Conservation (phyloP, 2,113 vertebrate genomes). For the Colossoma macropomum region DNA sequence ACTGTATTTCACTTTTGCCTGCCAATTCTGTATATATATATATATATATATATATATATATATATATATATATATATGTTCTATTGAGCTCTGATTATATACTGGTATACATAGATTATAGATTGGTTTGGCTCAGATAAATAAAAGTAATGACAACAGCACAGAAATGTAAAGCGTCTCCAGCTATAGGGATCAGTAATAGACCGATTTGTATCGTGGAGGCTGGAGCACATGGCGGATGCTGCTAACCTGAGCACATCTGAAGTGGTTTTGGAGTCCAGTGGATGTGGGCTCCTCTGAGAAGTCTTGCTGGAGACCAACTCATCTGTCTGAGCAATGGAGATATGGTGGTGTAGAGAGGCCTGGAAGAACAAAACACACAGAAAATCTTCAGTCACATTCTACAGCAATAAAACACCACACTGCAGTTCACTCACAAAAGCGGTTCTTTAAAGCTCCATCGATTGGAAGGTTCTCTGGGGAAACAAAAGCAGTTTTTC, state of each 20-base stretch:
- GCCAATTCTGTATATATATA: too few relatives aligned
- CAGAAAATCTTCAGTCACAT: background rate
- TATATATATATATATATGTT: too few relatives aligned
- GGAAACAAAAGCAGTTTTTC: too few relatives aligned
- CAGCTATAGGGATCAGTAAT: background rate
- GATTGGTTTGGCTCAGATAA: too few relatives aligned
- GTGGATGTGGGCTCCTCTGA: slow-evolving; percentile 90
- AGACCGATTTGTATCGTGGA: background rate
- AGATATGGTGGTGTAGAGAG: slow-evolving; percentile 96
- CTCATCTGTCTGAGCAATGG: slow-evolving; percentile 92
- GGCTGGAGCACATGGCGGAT: background rate
- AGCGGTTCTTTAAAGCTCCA: too few relatives aligned
- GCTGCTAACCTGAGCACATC: slow-evolving; percentile 91
- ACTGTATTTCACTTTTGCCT: too few relatives aligned
- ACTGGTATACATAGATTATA: too few relatives aligned
- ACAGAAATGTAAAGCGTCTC: background rate
- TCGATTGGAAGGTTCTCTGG: too few relatives aligned
- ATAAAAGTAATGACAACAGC: background rate
- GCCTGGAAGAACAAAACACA: slow-evolving; percentile 76
- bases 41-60: too few relatives aligned
- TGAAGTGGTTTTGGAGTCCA: slow-evolving; percentile 98
- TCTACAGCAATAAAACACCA: background rate
- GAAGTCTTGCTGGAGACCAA: slow-evolving; percentile 87
- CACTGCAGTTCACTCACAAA: too few relatives aligned
- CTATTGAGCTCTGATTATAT: too few relatives aligned